Evolutionary conservation across 2,113 vertebrate species (phyloP), one percentile per base, ranked within the genome.

Genomic region (Hemiprocne comata): DNA sequence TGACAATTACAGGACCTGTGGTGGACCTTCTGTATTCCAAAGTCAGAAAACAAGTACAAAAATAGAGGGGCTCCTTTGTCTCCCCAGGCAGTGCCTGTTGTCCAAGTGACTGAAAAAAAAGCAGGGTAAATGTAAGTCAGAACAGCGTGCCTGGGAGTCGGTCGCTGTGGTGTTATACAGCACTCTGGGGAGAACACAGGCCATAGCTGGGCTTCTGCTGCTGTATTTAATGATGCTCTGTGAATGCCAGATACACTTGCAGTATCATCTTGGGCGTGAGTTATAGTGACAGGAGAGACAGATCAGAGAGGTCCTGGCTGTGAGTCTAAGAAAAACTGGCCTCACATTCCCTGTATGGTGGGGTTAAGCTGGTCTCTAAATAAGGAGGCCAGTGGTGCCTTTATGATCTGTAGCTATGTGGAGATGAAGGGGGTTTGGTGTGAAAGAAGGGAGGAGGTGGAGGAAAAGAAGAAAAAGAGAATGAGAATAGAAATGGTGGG

Each of bases 1-100:
- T 57, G 70, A 42, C 91, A 89, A 87, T 84, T 85, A 69, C 62
- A 65, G 87, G 58, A 95, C 50, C 61, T 93, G 81, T 73, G 50
- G 74, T 96, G 74, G 50, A 91, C 84, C 62, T 80, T 76, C 71
- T 36, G 33, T 67, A 44, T 70, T 83, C 81, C 81, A 66, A 73
- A 93, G 67, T 34, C 60, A 55, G 75, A 85, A 58, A 89, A 93
- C n/a, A 81, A 87, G 26, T 40, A 28, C 1, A 83, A 70, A 87
- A 79, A 67, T 15, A 73, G 50, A 87, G 82, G 64, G 66, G 40
- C 57, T 91, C 33, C 70, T 87, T 73, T 36, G 1, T 50, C 5
- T 65, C 24, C 64, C 77, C 81, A 33, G 91, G 60, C 73, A 70
- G 40, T 36, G 76, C 42, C 70, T 73, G 66, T 26, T 78, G 34